Base-by-base conservation (phyloP, 2,888 invertebrate species). In the Agrotis ipsilon region DNA sequence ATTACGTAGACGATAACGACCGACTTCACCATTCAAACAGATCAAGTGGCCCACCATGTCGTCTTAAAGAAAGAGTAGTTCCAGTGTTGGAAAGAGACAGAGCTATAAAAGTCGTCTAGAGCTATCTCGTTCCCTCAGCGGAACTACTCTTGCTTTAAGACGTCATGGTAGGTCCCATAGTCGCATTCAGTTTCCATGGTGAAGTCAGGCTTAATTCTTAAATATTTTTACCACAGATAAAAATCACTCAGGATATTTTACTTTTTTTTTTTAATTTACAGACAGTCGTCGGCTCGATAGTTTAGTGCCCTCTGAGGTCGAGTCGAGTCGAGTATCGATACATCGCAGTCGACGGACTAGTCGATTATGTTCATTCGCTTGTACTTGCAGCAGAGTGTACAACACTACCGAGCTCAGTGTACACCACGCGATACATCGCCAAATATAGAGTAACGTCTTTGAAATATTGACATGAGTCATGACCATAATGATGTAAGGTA, bases 331-430 rank as follows among this genome's bases (percentile, higher is more conserved):
- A 39, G 59, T 21, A n/a, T 54, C 43, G 21, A n/a, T 21, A 59
- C 21, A 18, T 45, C 71, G 32, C 21, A 45, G 7, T 45, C 67
- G 72, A 60, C 52, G 45, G 59, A 60, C 54, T 66, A 66, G 27
- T 59, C 76, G 76, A 60, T 43, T 55, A n/a, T 32, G 51, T 70
- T 27, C 78, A 54, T 62, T 59, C 58, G 49, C 45, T 27, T 46
- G 59, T 55, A 46, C 54, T 62, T 48, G 3, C 18, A 19, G 21
- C 46, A 43, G 43, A 45, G 58, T 21, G 54, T n/a, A 51, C 72
- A 27, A 39, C 77, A 69, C 72, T 68, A 60, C 9, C n/a, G 14
- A 32, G 45, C 16, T 16, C 0, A 16, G 16, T 19, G 7, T 16
- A 14, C 55, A 78, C 49, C 24, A 7, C 9, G 45, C 59, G 9